phyloP scores from a whole-genome alignment of 2,113 vertebrate genomes.

The Damaliscus lunatus region DNA sequence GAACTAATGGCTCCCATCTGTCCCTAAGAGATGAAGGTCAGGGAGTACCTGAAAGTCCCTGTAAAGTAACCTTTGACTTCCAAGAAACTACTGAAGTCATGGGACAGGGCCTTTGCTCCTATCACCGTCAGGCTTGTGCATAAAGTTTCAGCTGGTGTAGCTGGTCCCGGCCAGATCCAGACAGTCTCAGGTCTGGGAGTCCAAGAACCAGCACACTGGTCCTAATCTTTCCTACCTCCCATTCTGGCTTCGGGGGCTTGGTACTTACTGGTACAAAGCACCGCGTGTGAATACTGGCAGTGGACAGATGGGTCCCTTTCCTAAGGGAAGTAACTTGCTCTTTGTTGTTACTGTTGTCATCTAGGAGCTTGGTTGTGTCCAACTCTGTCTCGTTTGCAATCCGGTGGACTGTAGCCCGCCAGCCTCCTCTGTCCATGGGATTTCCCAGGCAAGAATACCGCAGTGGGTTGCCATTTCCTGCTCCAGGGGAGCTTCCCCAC shows the following conservation, averaged over 20 bases:
- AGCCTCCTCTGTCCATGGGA: not conserved
- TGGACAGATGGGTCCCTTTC: not conserved
- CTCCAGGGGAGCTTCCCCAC: not conserved
- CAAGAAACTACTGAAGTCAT: not conserved
- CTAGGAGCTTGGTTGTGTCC: not conserved
- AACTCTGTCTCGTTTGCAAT: not conserved
- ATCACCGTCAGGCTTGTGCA: not conserved
- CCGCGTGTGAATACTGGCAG: not conserved
- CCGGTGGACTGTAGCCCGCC: not conserved
- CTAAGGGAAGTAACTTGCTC: not conserved
- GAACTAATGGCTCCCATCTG: not conserved
- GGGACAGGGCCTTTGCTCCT: not conserved
- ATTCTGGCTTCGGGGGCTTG: not conserved
- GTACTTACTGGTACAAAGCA: not conserved
- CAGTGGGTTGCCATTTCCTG: not conserved
- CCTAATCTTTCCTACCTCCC: too few species aligned
- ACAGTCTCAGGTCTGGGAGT: not conserved
- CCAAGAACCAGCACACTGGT: not conserved
- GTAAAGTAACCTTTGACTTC: not conserved
- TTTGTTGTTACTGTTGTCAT: not conserved
- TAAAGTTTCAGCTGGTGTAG: not conserved
- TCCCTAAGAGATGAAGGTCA: not conserved
- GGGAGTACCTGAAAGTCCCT: not conserved
- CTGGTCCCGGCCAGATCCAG: not conserved
- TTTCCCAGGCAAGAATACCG: not conserved